Conservation (phyloP, 2,113 vertebrate species). For the Phalacrocorax aristotelis region DNA sequence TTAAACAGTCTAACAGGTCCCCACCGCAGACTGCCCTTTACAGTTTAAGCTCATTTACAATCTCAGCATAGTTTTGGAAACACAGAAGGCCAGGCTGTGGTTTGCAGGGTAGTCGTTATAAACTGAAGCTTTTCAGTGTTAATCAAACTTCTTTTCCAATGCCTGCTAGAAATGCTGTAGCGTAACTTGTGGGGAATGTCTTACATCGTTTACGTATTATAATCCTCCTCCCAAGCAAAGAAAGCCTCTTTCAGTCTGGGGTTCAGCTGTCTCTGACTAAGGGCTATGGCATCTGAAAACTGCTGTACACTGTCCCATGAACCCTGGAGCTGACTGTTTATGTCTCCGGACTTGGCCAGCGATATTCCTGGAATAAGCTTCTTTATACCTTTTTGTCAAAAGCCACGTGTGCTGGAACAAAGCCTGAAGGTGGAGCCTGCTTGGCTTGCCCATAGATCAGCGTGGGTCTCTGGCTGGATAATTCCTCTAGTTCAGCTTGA, state of each 20-base stretch:
- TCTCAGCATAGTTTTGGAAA: neutral
- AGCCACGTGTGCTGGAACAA: conserved; percentile 85
- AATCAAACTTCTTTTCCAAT: conserved; percentile 7
- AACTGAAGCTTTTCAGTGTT: conserved; percentile 19
- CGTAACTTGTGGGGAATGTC: conserved; percentile 51
- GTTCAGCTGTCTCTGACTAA: conserved; percentile 73
- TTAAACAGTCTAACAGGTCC: neutral
- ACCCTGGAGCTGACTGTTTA: conserved; percentile 57
- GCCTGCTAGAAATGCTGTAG: conserved; percentile 43
- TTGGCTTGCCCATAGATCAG: conserved; percentile 71
- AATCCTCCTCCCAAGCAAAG: conserved; percentile 63
- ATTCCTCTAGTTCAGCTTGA: conserved; percentile 74
- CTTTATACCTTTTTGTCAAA: conserved; percentile 93
- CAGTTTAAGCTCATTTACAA: neutral
- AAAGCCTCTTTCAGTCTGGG: conserved; percentile 66
- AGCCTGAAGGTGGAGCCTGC: conserved; percentile 53
- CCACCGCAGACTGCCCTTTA: neutral
- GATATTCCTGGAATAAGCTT: conserved; percentile 18
- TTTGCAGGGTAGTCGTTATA: neutral
- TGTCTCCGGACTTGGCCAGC: conserved; percentile 4
- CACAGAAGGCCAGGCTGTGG: neutral
- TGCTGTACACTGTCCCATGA: conserved; percentile 40
- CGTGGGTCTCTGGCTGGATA: conserved; percentile 62
- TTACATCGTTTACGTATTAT: conserved; percentile 32
- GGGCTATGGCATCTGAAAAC: conserved; percentile 67